Evolutionary conservation across 2,888 invertebrate species (phyloP).

Genomic region (Cheilosia vernalis): DNA sequence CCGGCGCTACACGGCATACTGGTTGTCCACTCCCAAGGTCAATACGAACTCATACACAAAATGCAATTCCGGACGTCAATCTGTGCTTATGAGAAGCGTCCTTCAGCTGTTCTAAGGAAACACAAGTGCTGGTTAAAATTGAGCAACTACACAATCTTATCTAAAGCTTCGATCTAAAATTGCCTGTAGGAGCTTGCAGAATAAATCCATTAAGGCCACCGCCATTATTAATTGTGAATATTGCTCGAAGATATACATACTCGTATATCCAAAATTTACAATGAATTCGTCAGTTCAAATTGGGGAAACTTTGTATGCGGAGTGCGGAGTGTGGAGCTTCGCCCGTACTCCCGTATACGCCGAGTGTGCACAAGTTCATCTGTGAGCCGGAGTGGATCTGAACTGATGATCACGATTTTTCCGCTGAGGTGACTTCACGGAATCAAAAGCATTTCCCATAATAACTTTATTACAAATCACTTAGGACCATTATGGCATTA

Average conservation of each 20-base stretch:
- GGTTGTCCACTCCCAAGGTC: conserved; percentile 72
- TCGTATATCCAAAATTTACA: conserved; percentile 16
- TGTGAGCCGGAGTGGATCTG: conserved; percentile 11
- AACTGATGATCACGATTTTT: conserved; percentile 75
- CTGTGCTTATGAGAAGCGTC: conserved; percentile 41
- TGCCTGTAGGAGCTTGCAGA: conserved; percentile 42
- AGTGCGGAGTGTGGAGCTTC: conserved; percentile 17
- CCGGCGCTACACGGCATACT: conserved; percentile 60
- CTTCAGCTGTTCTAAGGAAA: conserved; percentile 48
- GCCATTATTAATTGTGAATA: conserved; percentile 40
- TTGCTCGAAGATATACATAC: conserved; percentile 10
- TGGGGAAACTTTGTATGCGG: conserved; percentile 28
- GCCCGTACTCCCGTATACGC: conserved; percentile 2
- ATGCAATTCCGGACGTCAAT: conserved; percentile 64
- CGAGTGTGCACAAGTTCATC: conserved; percentile 58
- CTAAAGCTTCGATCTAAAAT: conserved; percentile 39
- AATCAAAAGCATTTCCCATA: conserved; percentile 75
- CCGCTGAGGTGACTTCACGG: conserved; percentile 74
- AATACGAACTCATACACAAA: conserved; percentile 11
- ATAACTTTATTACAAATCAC: conserved; percentile 77
- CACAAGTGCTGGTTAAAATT: conserved; percentile 43
- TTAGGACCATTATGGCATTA: conserved; percentile 73
- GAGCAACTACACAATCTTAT: conserved; percentile 35
- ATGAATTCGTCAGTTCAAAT: conserved; percentile 58
- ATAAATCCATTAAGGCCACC: conserved; percentile 55